Conservation (phyloP, 2,113 vertebrate genomes). For the Campylomormyrus tamandua region DNA sequence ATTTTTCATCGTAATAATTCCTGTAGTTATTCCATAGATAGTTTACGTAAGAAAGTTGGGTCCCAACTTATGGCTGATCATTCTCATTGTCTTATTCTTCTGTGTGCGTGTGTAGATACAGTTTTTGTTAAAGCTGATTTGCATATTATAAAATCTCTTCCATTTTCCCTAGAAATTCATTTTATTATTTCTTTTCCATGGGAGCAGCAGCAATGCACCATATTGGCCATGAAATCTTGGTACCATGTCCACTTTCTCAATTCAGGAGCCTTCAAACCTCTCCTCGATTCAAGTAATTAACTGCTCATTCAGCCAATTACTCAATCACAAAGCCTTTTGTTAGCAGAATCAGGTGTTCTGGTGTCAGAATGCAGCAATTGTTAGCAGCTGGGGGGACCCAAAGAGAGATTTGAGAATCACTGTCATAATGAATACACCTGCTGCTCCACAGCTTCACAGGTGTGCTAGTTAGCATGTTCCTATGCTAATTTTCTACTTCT, state of each 20-base stretch:
- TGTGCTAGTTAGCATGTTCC: neutral
- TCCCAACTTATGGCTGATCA: neutral
- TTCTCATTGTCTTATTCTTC: neutral
- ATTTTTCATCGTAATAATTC: neutral
- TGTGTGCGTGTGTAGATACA: neutral
- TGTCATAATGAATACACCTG: neutral
- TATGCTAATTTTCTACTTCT: neutral
- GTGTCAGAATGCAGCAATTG: neutral
- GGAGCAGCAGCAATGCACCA: neutral
- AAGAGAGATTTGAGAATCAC: neutral
- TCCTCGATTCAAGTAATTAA: neutral
- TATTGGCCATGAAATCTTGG: neutral
- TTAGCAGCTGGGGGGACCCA: neutral
- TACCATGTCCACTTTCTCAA: neutral
- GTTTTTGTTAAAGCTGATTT: neutral
- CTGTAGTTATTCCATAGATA: neutral
- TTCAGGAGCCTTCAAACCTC: neutral
- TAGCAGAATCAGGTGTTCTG: neutral
- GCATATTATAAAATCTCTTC: neutral
- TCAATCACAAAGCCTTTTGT: neutral
- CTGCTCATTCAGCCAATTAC: neutral
- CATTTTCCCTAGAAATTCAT: neutral
- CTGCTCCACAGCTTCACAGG: neutral
- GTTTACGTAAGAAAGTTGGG: neutral
- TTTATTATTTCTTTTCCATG: neutral